Conservation (phyloP, 2,113 vertebrate species). For the Fukomys damarensis region DNA sequence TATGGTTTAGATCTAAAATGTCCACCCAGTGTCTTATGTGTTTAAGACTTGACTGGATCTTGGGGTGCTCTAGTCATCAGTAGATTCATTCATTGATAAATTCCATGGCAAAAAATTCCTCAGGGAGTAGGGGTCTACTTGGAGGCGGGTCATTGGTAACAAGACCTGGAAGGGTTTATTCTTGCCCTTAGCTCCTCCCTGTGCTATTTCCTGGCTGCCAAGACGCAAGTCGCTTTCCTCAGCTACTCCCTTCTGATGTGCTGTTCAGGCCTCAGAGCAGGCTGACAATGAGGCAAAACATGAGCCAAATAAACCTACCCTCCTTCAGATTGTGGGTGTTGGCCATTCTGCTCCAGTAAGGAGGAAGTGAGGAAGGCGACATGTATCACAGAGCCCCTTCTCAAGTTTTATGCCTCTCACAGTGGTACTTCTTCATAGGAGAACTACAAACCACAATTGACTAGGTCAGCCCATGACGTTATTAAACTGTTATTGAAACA, state of each 20-base stretch:
- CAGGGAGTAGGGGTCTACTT: neutral
- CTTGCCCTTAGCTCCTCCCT: neutral
- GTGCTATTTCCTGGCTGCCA: neutral
- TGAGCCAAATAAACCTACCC: neutral
- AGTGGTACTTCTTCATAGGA: rapidly evolving
- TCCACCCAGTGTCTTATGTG: neutral
- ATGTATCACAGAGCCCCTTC: neutral
- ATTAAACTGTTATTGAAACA: neutral
- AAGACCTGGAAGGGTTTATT: neutral
- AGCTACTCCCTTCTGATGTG: neutral
- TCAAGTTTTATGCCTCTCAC: neutral
- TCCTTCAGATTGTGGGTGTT: neutral
- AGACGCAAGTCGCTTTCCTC: neutral
- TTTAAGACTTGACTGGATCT: neutral
- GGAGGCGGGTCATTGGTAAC: neutral
- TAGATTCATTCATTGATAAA: neutral
- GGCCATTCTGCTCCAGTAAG: neutral
- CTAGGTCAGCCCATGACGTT: neutral
- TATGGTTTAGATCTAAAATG: neutral
- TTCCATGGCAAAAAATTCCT: neutral
- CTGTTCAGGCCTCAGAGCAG: neutral
- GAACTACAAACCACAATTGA: neutral
- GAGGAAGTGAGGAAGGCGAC: neutral
- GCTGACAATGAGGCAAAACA: neutral
- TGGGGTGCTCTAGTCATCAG: neutral